Evolutionary conservation across 2,888 invertebrate genomes (phyloP), one percentile per base, ranked within the genome.

Genomic region (Epistrophella euchroma): DNA sequence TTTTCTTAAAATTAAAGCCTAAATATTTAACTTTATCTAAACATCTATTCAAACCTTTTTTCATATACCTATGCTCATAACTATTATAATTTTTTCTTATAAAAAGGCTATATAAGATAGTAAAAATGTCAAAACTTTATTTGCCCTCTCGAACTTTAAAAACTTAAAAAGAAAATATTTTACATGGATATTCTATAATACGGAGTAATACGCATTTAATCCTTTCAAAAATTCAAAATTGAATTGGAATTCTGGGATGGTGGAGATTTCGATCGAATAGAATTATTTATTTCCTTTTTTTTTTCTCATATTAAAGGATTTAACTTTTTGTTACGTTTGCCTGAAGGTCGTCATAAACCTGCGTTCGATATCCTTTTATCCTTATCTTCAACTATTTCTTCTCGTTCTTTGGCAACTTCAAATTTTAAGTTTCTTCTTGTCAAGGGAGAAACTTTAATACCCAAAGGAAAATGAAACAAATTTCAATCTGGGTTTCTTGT

Each of bases 391-490:
- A 15, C 58, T 58, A 58, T 58, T 15, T 58, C 19, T 0, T 2
- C 19, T 58, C 15, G 22, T 58, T 58, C n/a, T 58, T 45, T 32
- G 19, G 55, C n/a, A 75, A 32, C 32, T 55, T 64, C 15, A 28
- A 62, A 62, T 52, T 75, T 64, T 19, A 40, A 64, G 64, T 64
- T 43, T 55, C 19, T 66, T 45, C 19, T 66, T 55, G 64, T 66
- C 19, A 52, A 55, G 17, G 55, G 47, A 40, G 22, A 74, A 75
- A 32, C 64, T 62, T 50, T 37, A 68, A 50, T 68, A 35, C 76
- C 56, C 62, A n/a, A 19, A 64, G 56, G 52, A 50, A 58, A 35
- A 58, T 72, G 74, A 64, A 79, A 79, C 68, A 55, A 71, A 68
- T 71, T 76, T 52, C 76, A 76, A 75, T 55, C 72, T 55, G 56